Percentiles rank a stretch among this genome's conserved stretches.
phyloP scores from a whole-genome alignment of 2,888 invertebrate genomes.

The Andrena flavipes region DNA sequence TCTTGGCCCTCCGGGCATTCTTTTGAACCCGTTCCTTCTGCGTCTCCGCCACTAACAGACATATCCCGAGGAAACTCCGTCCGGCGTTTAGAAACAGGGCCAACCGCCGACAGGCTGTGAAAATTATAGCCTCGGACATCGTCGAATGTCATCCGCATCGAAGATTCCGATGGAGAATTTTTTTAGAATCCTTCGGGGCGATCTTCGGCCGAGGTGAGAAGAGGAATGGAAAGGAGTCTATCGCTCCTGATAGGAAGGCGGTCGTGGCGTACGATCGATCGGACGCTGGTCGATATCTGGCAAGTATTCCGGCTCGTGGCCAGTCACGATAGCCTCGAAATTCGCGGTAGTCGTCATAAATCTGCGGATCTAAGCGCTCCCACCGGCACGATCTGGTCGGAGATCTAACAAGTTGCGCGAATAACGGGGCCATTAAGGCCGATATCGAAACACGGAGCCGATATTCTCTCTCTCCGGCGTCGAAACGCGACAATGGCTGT shows the following conservation, averaged over 20 bases:
- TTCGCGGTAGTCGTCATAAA: conserved; percentile 77
- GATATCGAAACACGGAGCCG: conserved; percentile 43
- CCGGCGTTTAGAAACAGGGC: neutral
- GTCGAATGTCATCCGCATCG: neutral
- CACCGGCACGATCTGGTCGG: conserved; percentile 59
- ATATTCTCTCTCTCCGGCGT: conserved; percentile 43
- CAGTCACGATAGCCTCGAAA: conserved; percentile 81
- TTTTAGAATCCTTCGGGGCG: neutral
- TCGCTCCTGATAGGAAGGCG: conserved; percentile 74
- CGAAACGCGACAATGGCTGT: conserved; percentile 50
- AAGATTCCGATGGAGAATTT: neutral
- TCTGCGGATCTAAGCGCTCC: conserved; percentile 73
- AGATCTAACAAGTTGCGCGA: conserved; percentile 75
- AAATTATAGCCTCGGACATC: no score
- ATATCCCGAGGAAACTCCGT: neutral
- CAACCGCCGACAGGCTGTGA: no score
- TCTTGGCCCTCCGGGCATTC: conserved; percentile 3
- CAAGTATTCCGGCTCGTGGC: conserved; percentile 68
- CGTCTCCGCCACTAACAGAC: neutral
- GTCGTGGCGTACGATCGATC: conserved; percentile 67
- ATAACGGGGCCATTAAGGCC: conserved; percentile 64
- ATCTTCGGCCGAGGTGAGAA: conserved; percentile 11
- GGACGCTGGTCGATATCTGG: conserved; percentile 52
- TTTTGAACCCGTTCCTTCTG: conserved; percentile 8
- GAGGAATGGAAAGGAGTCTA: conserved; percentile 72